Conservation (phyloP, 2,888 invertebrate species). For the Beris chalybata region DNA sequence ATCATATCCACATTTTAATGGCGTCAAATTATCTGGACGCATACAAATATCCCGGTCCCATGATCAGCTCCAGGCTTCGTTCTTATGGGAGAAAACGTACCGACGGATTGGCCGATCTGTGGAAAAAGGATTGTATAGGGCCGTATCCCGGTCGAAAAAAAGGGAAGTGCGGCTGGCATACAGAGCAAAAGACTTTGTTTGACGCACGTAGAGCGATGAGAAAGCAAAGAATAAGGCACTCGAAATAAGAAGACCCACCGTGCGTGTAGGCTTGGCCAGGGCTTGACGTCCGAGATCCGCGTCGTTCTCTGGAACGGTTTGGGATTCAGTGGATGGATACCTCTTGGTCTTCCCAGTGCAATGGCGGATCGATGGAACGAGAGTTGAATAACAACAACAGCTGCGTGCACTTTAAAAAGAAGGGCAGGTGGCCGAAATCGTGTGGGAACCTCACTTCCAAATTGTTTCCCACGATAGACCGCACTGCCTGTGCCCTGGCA, state of each 20-base stretch:
- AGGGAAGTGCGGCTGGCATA: slow-evolving; percentile 23
- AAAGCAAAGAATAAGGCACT: no score
- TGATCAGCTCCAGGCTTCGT: no score
- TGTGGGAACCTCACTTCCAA: slow-evolving; percentile 37
- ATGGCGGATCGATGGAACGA: slow-evolving; percentile 38
- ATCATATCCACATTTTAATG: slow-evolving; percentile 20
- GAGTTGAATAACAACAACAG: slow-evolving; percentile 42
- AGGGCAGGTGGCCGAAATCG: slow-evolving; percentile 36
- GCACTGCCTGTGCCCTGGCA: not conserved
- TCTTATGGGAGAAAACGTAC: not conserved
- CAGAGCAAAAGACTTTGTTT: slow-evolving; percentile 20
- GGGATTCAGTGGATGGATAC: no score
- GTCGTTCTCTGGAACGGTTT: no score
- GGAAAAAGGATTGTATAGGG: slow-evolving; percentile 17
- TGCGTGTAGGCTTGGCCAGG: no score
- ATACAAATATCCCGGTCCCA: slow-evolving; percentile 9
- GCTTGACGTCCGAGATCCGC: no score
- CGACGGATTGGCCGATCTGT: not conserved
- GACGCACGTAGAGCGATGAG: not conserved
- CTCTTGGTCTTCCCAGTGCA: not conserved
- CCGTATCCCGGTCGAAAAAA: slow-evolving; percentile 10
- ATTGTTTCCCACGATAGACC: slow-evolving; percentile 35
- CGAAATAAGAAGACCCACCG: no score
- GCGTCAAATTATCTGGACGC: slow-evolving; percentile 23
- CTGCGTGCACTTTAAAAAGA: slow-evolving; percentile 43